Conservation (phyloP, 2,888 invertebrate species). For the Melinaea marsaeus region DNA sequence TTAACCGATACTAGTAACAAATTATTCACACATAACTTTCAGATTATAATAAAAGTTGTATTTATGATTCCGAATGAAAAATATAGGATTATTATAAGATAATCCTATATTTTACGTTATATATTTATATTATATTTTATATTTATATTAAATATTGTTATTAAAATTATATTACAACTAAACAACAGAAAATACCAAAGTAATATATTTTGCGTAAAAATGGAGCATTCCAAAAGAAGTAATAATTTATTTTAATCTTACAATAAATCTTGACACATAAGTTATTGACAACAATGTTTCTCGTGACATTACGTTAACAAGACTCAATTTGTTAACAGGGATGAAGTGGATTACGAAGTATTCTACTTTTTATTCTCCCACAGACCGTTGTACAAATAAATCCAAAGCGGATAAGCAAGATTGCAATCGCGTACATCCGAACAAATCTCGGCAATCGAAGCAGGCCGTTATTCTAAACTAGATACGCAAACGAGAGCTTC, state of each 20-base stretch:
- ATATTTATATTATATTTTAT: too few relatives aligned
- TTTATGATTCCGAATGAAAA: background rate
- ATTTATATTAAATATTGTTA: too few relatives aligned
- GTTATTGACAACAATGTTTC: conserved; percentile 18
- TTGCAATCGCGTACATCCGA: conserved; percentile 24
- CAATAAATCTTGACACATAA: conserved; percentile 12
- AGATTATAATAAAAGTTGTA: background rate
- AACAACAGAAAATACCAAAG: too few relatives aligned
- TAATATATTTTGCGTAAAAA: background rate
- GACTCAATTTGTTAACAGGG: conserved; percentile 21
- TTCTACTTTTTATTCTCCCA: conserved; percentile 22
- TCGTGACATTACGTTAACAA: background rate
- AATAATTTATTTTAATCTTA: conserved; percentile 1
- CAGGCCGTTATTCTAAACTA: conserved; percentile 19
- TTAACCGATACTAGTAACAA: background rate
- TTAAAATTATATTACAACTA: too few relatives aligned
- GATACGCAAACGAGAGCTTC: conserved; percentile 36
- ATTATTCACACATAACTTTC: background rate
- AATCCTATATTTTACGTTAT: too few relatives aligned
- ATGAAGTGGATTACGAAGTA: conserved; percentile 20
- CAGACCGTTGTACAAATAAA: conserved; percentile 24
- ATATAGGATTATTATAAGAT: background rate
- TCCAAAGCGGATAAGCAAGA: conserved; percentile 21
- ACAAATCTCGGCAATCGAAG: conserved; percentile 28
- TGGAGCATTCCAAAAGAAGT: background rate